Evolutionary conservation across 1,140 invertebrate species (phyloP).

Genomic region (Drosophila jambulina): DNA sequence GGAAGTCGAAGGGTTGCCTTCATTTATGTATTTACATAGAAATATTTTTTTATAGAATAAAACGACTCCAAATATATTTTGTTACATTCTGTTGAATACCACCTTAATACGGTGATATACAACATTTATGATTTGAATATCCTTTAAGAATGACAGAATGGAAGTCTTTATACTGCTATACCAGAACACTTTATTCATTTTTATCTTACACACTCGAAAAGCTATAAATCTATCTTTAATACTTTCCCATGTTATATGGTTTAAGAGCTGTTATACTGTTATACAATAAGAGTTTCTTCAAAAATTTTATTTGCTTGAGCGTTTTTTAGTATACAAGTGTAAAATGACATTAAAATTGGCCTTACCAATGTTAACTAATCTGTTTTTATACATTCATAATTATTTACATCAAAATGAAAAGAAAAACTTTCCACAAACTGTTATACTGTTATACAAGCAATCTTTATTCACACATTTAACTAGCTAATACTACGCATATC

Average conservation of each 20-base stretch:
- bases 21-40: neutral
- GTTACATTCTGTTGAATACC: too few species aligned
- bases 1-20: neutral
- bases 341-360: neutral
- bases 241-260: neutral
- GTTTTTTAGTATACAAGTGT: neutral
- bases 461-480: constrained; percentile 43
- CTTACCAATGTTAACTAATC: neutral
- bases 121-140: neutral
- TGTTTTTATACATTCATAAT: neutral
- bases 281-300: neutral
- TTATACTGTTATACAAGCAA: constrained; percentile 9
- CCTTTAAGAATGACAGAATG: too few species aligned
- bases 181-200: too few species aligned
- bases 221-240: neutral
- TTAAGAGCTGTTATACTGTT: neutral
- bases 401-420: neutral
- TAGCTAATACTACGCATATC: constrained; percentile 9
- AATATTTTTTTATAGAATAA: neutral
- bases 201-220: too few species aligned
- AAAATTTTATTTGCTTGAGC: neutral
- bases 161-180: too few species aligned
- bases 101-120: neutral
- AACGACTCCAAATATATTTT: too few species aligned
- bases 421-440: neutral